phyloP scores from a whole-genome alignment of 2,888 invertebrate genomes.

The Panorpa germanica region DNA sequence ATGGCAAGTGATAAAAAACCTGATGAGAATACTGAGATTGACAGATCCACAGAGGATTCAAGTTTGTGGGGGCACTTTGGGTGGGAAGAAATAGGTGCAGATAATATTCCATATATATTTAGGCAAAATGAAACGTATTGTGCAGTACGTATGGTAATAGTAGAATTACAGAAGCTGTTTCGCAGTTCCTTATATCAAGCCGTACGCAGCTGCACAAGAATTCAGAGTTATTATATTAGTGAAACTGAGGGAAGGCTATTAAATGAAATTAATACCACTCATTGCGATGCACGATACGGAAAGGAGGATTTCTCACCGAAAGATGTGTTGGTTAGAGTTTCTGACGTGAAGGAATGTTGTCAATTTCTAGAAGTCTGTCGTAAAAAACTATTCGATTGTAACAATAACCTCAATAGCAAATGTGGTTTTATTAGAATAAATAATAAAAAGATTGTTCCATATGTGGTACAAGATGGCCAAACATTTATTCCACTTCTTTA shows the following conservation, averaged over 20 bases:
- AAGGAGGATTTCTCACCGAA: constrained; percentile 71
- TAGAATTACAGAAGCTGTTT: constrained; percentile 75
- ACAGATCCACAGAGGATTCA: constrained; percentile 32
- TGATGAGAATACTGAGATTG: constrained; percentile 16
- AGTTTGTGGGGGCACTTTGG: constrained; percentile 72
- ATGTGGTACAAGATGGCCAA: constrained; percentile 62
- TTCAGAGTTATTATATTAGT: constrained; percentile 84
- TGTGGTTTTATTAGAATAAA: constrained; percentile 86
- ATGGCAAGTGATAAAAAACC: constrained; percentile 16
- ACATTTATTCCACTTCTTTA: constrained; percentile 87
- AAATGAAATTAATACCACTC: constrained; percentile 82
- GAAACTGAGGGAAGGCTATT: constrained; percentile 76
- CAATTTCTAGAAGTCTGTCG: constrained; percentile 80
- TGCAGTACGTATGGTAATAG: constrained; percentile 87
- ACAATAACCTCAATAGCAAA: constrained; percentile 50
- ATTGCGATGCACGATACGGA: constrained; percentile 82
- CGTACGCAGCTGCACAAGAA: constrained; percentile 78
- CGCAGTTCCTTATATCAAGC: constrained; percentile 75
- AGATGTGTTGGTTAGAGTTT: constrained; percentile 75
- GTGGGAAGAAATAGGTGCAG: constrained; percentile 75
- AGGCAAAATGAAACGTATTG: constrained; percentile 72
- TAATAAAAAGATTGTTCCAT: constrained; percentile 85
- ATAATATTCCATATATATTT: constrained; percentile 75
- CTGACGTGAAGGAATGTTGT: constrained; percentile 80
- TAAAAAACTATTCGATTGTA: constrained; percentile 54